Base-by-base conservation (phyloP, 2,888 invertebrate species). In the Apamea epomidion region DNA sequence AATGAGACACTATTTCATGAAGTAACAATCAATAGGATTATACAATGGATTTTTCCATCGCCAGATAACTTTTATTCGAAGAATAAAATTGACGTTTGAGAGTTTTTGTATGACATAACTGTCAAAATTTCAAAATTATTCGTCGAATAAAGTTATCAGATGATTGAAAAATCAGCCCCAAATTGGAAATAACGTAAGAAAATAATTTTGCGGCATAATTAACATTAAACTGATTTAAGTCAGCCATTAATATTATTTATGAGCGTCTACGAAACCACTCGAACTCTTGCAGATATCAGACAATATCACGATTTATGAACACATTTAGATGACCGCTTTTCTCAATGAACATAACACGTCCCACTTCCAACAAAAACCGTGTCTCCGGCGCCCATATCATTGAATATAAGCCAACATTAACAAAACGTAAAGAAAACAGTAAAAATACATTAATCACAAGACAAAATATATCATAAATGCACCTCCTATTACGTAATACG, bases 401-500 rank as follows among this genome's bases (percentile, higher is more conserved):
- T 92, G 93, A 94, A 94, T 92, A 91, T 89, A 92, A 90, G 93
- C 94, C 93, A 95, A 93, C 92, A 92, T 94, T 93, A 94, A 92
- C 91, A 92, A 92, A 92, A 94, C 92, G 92, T 89, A 94, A 93
- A 90, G 92, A 93, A 94, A 94, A 94, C 94, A 93, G 93, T 92
- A 90, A 92, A 93, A 94, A 92, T 85, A 91, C 93, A 96, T 96
- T 94, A 95, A 96, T 96, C 95, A 95, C 93, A 89, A 89, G 91
- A 92, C 92, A 88, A 92, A 94, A 95, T 96, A 96, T 96, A 96
- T 96, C 95, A 96, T 94, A 93, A 84, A 92, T 90, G 92, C 93
- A 93, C 88, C 87, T 84, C 90, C 86, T 83, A 92, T 96, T 96
- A 94, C 94, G 95, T 93, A 96, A 96, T 90, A 82, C 83, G 79